These are phyloP conservation scores for Acromyrmex heyeri DNA, from an alignment of 1,140 invertebrate genomes.

Conservation along the genomic window DNA sequence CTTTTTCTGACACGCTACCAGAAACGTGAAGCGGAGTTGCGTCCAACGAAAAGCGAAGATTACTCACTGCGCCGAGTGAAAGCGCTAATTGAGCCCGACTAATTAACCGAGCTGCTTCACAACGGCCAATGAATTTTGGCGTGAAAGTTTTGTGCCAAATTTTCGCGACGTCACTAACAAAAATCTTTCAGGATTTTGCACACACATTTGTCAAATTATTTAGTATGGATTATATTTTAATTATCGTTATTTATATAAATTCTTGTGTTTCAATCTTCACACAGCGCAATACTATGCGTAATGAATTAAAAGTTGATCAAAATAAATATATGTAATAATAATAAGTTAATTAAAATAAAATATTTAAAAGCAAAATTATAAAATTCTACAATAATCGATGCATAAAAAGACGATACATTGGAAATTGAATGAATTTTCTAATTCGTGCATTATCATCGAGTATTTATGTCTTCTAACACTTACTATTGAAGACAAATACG, in stretches of 20 bases:
- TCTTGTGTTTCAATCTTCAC: background rate
- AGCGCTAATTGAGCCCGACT: slow-evolving; percentile 45
- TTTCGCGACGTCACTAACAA: background rate
- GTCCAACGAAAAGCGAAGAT: slow-evolving; percentile 47
- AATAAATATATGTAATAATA: background rate
- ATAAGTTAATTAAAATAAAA: background rate
- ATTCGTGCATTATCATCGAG: background rate
- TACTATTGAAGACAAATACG: background rate
- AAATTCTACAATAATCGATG: background rate
- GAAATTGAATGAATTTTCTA: background rate
- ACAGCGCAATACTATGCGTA: background rate
- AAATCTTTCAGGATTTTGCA: background rate
- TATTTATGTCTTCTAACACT: background rate
- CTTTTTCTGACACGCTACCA: background rate
- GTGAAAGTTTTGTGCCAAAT: background rate
- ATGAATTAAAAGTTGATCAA: background rate
- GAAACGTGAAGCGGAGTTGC: background rate
- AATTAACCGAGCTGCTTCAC: slow-evolving; percentile 35
- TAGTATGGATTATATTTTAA: background rate
- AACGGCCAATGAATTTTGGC: background rate
- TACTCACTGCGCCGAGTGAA: slow-evolving; percentile 31
- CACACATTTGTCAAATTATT: background rate
- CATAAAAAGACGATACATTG: background rate
- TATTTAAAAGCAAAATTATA: background rate
- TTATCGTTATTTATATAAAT: background rate